Conservation (phyloP, 2,888 invertebrate genomes). For the Archips crataeganus region DNA sequence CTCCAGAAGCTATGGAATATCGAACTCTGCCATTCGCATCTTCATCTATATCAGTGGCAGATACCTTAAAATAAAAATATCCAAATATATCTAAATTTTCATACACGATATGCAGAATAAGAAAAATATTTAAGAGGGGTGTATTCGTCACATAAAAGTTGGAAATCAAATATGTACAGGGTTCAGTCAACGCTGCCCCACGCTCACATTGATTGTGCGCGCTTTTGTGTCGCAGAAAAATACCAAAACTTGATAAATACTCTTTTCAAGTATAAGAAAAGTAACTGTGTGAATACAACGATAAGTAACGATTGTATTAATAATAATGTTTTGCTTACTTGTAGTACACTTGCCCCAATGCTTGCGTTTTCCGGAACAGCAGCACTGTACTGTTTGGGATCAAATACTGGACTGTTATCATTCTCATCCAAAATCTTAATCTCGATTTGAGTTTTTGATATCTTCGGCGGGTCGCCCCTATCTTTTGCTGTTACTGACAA, state of each 20-base stretch:
- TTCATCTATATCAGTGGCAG: constrained; percentile 95
- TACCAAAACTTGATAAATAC: too few species aligned
- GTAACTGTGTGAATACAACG: too few species aligned
- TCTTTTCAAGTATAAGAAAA: too few species aligned
- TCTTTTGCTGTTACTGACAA: constrained; percentile 94
- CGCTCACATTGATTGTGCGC: too few species aligned
- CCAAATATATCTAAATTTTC: constrained; percentile 12
- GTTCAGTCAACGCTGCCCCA: too few species aligned
- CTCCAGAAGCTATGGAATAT: constrained; percentile 95
- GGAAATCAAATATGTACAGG: too few species aligned
- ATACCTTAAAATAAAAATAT: constrained; percentile 86
- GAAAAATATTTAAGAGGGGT: too few species aligned
- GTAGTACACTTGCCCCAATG: constrained; percentile 95
- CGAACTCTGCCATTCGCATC: constrained; percentile 96
- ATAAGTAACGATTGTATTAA: too few species aligned
- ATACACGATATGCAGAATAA: background rate
- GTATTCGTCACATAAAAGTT: too few species aligned
- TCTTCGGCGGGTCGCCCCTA: constrained; percentile 93
- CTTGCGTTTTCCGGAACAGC: constrained; percentile 97
- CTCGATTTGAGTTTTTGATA: constrained; percentile 88
- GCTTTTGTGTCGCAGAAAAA: too few species aligned
- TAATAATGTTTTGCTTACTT: constrained; percentile 81
- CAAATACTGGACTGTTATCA: constrained; percentile 95
- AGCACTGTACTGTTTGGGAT: constrained; percentile 95
- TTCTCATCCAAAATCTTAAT: constrained; percentile 94